Evolutionary conservation across 1,140 invertebrate genomes (phyloP).

Genomic region (Drosophila kohkoa): DNA sequence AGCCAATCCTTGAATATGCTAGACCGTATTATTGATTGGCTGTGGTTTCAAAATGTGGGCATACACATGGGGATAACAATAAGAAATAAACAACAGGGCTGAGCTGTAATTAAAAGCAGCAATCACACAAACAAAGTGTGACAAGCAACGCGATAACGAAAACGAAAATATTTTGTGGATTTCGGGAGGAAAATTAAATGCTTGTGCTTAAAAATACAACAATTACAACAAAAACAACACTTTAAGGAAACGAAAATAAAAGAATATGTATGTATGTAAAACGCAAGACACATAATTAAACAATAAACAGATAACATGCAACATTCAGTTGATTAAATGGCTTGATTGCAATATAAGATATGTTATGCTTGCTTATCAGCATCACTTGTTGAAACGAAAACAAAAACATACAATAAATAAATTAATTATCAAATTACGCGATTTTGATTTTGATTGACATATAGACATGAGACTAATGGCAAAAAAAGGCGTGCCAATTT

Average conservation of each 20-base stretch:
- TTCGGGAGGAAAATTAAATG: slow-evolving; percentile 37
- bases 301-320: slow-evolving; percentile 46
- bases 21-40: slow-evolving; percentile 14
- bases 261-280: slow-evolving; percentile 8
- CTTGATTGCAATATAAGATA: slow-evolving; percentile 9
- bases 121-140: slow-evolving; percentile 24
- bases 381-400: slow-evolving; percentile 12
- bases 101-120: slow-evolving; percentile 44
- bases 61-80: slow-evolving; percentile 6
- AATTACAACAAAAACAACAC: slow-evolving; percentile 19
- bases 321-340: slow-evolving; percentile 30
- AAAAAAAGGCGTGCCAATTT: slow-evolving; percentile 16
- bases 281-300: slow-evolving; percentile 18
- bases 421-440: slow-evolving; percentile 51
- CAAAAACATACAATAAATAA: slow-evolving; percentile 2
- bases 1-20: neutral
- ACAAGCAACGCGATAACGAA: slow-evolving; percentile 17
- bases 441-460: slow-evolving; percentile 32
- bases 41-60: neutral
- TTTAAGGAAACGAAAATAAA: slow-evolving; percentile 22
- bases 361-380: neutral
- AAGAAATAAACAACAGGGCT: slow-evolving; percentile 27
- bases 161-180: neutral
- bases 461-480: slow-evolving; percentile 42
- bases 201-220: slow-evolving; percentile 26